Percentiles rank a stretch among this genome's conserved stretches.
phyloP scores from a whole-genome alignment of 2,888 invertebrate species.

The Pediacus dermestoides region DNA sequence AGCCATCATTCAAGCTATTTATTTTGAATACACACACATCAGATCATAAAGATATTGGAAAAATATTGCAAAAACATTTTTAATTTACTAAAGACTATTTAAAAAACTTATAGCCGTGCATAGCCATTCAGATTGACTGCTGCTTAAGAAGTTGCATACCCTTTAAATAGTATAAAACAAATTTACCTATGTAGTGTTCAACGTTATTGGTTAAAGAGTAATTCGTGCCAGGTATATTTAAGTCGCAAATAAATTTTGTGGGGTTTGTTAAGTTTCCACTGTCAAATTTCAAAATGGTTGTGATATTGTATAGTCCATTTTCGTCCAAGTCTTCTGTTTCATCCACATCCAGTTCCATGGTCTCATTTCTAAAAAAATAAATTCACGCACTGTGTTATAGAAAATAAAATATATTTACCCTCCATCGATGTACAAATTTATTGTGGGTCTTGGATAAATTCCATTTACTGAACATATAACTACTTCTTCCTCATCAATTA shows the following conservation, averaged over 20 bases:
- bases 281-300: conserved; percentile 54
- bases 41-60: no score
- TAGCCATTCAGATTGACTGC: no score
- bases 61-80: no score
- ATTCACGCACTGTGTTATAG: background rate
- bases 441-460: conserved; percentile 56
- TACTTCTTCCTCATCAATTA: conserved; percentile 48
- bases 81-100: no score
- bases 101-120: no score
- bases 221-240: conserved; percentile 61
- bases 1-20: no score
- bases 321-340: conserved; percentile 25
- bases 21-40: no score
- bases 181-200: conserved; percentile 58
- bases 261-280: conserved; percentile 54
- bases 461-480: conserved; percentile 58
- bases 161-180: no score
- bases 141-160: no score
- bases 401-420: conserved; percentile 27
- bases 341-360: conserved; percentile 26
- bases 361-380: conserved; percentile 34
- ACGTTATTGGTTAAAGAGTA: conserved; percentile 54
- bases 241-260: conserved; percentile 59
- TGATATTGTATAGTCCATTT: conserved; percentile 54
- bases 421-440: conserved; percentile 36